Evolutionary conservation across 2,797 vertebrate species (phyloP).

Genomic region (Parotocinclus haroldoi): DNA sequence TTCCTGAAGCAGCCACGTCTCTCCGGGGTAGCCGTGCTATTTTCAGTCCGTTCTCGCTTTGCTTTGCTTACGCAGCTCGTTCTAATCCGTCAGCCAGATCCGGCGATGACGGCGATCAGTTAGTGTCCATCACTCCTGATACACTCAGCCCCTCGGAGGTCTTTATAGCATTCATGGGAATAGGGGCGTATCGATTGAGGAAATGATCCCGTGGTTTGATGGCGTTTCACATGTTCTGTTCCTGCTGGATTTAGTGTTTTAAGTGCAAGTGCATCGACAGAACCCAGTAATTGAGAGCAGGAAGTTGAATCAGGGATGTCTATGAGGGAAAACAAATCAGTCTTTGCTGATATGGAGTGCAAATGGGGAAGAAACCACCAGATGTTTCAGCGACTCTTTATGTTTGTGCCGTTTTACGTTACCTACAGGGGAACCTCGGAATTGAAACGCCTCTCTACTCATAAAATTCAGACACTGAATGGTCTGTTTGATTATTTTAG

Average conservation of each 20-base stretch:
- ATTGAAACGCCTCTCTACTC: too few species aligned
- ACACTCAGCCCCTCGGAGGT: slow-evolving; percentile 24
- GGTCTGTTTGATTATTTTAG: too few species aligned
- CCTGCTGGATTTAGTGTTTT: slow-evolving; percentile 15
- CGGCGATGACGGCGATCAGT: slow-evolving; percentile 33
- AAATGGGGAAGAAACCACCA: too few species aligned
- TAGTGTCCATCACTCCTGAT: slow-evolving; percentile 21
- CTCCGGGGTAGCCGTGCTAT: not conserved
- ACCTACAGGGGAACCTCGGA: too few species aligned
- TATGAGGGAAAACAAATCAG: too few species aligned
- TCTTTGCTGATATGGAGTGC: too few species aligned
- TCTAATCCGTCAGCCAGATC: slow-evolving; percentile 5
- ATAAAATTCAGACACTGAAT: too few species aligned
- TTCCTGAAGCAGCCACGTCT: not conserved
- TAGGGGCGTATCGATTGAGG: slow-evolving; percentile 40
- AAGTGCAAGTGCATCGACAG: slow-evolving; percentile 14
- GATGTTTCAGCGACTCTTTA: too few species aligned
- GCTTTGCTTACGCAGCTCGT: slow-evolving; percentile 4
- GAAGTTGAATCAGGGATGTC: too few species aligned
- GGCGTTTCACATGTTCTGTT: slow-evolving; percentile 12
- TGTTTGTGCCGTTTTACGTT: too few species aligned
- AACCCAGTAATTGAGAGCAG: too few species aligned
- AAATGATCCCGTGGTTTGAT: slow-evolving; percentile 23
- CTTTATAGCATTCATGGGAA: slow-evolving; percentile 38
- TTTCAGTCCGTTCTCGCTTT: not conserved